phyloP scores from a whole-genome alignment of 2,113 vertebrate species.

The Erythrocercus mccallii region DNA sequence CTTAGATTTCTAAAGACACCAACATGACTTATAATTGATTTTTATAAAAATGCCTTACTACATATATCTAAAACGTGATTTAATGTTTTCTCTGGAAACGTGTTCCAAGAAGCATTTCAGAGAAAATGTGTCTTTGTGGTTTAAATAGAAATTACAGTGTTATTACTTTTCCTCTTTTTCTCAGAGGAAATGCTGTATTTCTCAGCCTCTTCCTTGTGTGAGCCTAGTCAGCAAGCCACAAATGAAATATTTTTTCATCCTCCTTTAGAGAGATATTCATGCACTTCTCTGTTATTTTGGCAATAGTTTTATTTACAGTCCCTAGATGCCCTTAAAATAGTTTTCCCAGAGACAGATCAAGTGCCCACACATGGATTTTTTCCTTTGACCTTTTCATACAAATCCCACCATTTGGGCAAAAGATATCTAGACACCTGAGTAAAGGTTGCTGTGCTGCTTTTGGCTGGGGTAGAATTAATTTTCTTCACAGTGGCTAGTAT shows the following conservation, averaged over 20 bases:
- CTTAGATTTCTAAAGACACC: neutral
- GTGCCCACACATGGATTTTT: neutral
- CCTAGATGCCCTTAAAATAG: neutral
- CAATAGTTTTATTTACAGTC: neutral
- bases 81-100: neutral
- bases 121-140: neutral
- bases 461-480: neutral
- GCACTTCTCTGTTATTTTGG: neutral
- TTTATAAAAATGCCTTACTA: neutral
- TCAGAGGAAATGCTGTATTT: neutral
- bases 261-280: neutral
- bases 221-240: conserved; percentile 1
- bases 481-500: neutral
- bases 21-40: neutral
- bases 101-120: neutral
- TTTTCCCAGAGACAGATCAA: neutral
- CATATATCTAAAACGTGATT: neutral
- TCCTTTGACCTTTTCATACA: neutral
- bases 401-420: neutral
- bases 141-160: conserved; percentile 7
- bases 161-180: neutral
- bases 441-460: neutral
- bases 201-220: neutral
- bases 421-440: neutral
- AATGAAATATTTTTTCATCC: neutral